Percentiles rank a stretch among this genome's conserved stretches.
These are phyloP conservation scores for Thaumetopoea pityocampa DNA, from an alignment of 1,140 invertebrate species.

Conservation along the genomic window DNA sequence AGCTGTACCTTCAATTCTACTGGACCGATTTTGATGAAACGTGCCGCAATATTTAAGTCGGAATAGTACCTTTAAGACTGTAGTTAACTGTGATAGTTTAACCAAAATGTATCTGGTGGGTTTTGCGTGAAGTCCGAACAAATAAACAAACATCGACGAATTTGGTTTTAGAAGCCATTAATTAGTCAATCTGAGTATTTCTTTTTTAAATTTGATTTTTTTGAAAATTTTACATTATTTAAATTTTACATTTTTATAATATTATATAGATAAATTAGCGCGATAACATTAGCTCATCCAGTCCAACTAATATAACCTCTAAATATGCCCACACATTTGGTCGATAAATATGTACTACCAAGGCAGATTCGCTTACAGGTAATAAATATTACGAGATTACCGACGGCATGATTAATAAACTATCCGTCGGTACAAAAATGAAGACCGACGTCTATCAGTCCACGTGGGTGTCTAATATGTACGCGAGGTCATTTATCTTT, in stretches of 20 bases:
- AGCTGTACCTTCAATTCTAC: no score
- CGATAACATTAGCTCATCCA: slow-evolving; percentile 14
- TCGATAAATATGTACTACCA: slow-evolving; percentile 68
- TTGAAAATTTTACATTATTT: no score
- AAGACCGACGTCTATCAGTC: slow-evolving; percentile 56
- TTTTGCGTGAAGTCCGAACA: no score
- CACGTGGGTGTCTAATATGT: slow-evolving; percentile 71
- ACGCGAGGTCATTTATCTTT: slow-evolving; percentile 54
- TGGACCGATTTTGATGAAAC: no score
- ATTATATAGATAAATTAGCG: slow-evolving; percentile 1
- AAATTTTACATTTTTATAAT: not conserved
- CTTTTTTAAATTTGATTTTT: no score
- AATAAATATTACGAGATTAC: slow-evolving; percentile 72
- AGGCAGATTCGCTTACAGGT: slow-evolving; percentile 68
- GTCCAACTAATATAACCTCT: slow-evolving; percentile 2
- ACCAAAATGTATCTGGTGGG: no score
- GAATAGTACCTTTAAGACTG: no score
- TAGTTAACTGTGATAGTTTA: no score
- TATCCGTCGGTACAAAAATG: slow-evolving; percentile 62
- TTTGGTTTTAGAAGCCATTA: no score
- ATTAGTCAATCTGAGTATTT: no score
- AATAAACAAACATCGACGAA: no score
- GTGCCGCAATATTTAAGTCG: no score
- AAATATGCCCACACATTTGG: slow-evolving; percentile 57
- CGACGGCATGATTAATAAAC: slow-evolving; percentile 64